Evolutionary conservation across 2,113 vertebrate species (phyloP).

Genomic region (Gila orcuttii): DNA sequence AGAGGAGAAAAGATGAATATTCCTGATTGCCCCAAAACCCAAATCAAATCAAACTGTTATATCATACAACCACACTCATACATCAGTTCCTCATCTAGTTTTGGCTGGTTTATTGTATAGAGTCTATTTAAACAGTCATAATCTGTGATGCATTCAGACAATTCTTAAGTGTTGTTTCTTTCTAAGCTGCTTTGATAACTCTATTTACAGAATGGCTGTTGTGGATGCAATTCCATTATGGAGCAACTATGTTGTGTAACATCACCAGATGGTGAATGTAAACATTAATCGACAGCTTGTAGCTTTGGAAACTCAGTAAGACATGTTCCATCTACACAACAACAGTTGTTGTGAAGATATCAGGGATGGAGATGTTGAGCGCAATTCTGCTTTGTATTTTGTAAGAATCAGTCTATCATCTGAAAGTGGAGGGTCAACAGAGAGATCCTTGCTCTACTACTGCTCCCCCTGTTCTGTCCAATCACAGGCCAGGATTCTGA

Average conservation of each 20-base stretch:
- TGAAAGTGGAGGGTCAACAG: constrained; percentile 17
- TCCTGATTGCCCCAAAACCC: constrained; percentile 14
- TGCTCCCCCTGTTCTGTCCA: constrained; percentile 26
- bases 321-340: background rate
- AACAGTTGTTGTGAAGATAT: background rate
- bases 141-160: background rate
- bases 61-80: constrained; percentile 5
- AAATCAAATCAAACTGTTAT: constrained; percentile 39
- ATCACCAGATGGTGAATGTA: constrained; percentile 23
- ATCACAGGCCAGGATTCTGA: background rate
- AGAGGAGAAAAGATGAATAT: constrained; percentile 27
- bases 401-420: background rate
- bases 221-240: background rate
- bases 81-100: constrained; percentile 1
- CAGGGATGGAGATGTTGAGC: constrained; percentile 12
- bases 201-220: background rate
- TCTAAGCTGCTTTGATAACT: constrained; percentile 7
- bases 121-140: background rate
- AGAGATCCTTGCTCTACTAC: constrained; percentile 6
- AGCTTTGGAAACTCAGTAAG: constrained; percentile 5
- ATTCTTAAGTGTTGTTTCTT: constrained; percentile 13
- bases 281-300: constrained; percentile 26
- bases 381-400: background rate
- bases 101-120: background rate
- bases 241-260: background rate